Percentiles rank a stretch among this genome's conserved stretches.
phyloP scores from a whole-genome alignment of 2,797 vertebrate genomes.

The Potorous gilbertii region DNA sequence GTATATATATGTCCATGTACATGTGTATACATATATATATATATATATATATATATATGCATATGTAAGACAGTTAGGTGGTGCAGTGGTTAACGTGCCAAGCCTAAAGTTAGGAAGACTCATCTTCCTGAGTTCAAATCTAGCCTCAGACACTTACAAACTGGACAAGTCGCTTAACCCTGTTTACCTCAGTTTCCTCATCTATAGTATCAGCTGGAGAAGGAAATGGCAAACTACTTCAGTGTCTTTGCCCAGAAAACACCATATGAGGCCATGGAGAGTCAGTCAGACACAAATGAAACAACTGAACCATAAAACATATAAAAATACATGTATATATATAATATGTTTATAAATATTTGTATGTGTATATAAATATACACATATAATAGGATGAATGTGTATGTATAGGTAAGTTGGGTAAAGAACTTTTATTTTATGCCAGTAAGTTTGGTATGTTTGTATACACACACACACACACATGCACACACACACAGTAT shows the following conservation, averaged over 20 bases:
- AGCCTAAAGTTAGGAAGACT: not conserved
- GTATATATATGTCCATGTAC: too few relatives aligned
- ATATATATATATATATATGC: not conserved
- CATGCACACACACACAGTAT: not conserved
- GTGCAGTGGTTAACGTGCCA: too few relatives aligned
- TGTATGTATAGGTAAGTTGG: not conserved
- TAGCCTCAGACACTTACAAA: not conserved
- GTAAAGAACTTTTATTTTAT: not conserved
- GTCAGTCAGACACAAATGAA: not conserved
- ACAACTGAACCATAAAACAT: not conserved
- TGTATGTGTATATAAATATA: not conserved
- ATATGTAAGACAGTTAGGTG: not conserved
- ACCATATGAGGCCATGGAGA: not conserved
- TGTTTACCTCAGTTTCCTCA: not conserved
- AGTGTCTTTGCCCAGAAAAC: not conserved
- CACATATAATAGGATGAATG: not conserved
- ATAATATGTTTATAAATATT: not conserved
- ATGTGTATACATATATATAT: not conserved
- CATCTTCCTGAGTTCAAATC: not conserved
- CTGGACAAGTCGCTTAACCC: too few relatives aligned
- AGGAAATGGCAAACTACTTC: not conserved
- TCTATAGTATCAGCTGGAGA: not conserved
- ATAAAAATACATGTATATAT: not conserved
- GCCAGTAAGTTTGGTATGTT: not conserved
- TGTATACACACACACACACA: too few relatives aligned